Percentiles rank a stretch among this genome's conserved stretches.
phyloP scores from a whole-genome alignment of 2,888 invertebrate species.

The Lasioglossum vierecki region DNA sequence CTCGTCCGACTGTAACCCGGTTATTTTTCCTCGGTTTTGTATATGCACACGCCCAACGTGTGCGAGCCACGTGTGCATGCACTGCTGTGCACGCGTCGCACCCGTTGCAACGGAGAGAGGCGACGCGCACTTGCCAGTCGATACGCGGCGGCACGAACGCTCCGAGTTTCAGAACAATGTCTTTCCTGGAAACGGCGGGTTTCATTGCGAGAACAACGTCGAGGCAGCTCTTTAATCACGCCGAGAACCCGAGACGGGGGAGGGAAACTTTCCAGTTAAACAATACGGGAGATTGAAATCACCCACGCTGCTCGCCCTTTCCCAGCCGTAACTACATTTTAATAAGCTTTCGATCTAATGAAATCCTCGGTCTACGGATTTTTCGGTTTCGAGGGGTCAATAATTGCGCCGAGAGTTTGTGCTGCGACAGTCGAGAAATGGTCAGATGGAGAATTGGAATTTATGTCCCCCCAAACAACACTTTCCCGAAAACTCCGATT shows the following conservation, averaged over 20 bases:
- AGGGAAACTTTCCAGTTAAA: slow-evolving; percentile 63
- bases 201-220: slow-evolving; percentile 61
- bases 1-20: slow-evolving; percentile 14
- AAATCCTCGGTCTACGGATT: slow-evolving; percentile 9
- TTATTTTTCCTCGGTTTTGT: slow-evolving; percentile 59
- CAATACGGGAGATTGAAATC: slow-evolving; percentile 65
- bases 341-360: slow-evolving; percentile 50
- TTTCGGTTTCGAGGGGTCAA: neutral
- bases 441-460: neutral
- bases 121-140: slow-evolving; percentile 50
- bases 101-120: neutral
- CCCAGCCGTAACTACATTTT: slow-evolving; percentile 44
- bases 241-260: slow-evolving; percentile 36
- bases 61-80: neutral
- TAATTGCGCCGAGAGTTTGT: neutral
- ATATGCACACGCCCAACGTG: slow-evolving; percentile 8
- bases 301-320: slow-evolving; percentile 26
- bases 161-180: slow-evolving; percentile 61
- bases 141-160: slow-evolving; percentile 47
- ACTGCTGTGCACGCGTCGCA: neutral
- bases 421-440: neutral
- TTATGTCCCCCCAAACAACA: neutral
- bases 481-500: neutral
- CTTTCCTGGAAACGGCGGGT: slow-evolving; percentile 63
- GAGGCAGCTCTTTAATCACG: slow-evolving; percentile 66